Percentiles rank a stretch among this genome's conserved stretches.
These are phyloP conservation scores for Platycnemis pennipes DNA, from an alignment of 2,888 invertebrate genomes.

Conservation along the genomic window DNA sequence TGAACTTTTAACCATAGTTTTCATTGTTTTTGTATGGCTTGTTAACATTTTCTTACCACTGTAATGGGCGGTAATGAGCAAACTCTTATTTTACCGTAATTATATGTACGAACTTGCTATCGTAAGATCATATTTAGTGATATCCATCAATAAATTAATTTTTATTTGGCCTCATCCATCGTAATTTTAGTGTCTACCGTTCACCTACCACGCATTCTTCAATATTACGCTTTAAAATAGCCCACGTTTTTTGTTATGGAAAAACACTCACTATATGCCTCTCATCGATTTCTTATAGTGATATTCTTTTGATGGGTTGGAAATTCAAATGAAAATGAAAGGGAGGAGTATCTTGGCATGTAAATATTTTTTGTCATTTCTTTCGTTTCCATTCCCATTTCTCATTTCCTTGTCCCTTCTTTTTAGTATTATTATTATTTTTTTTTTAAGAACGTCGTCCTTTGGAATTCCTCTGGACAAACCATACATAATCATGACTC, in stretches of 20 bases:
- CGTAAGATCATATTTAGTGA: too few relatives aligned
- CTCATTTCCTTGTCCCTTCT: too few relatives aligned
- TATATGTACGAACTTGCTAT: too few relatives aligned
- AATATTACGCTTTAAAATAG: not conserved
- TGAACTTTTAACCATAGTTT: too few relatives aligned
- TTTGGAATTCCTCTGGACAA: slow-evolving; percentile 19
- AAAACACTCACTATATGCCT: not conserved
- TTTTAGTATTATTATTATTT: not conserved
- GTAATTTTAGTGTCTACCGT: too few relatives aligned
- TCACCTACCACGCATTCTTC: not conserved
- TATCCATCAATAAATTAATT: too few relatives aligned
- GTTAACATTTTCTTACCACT: too few relatives aligned
- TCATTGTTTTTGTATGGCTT: too few relatives aligned
- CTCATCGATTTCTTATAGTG: not conserved
- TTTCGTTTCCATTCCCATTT: slow-evolving; percentile 13
- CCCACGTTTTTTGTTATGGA: not conserved
- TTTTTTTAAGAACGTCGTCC: not conserved
- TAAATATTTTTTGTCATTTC: not conserved
- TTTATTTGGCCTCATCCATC: too few relatives aligned
- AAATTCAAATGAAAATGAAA: not conserved
- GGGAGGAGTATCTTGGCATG: not conserved
- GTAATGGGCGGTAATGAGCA: too few relatives aligned
- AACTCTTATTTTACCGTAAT: too few relatives aligned
- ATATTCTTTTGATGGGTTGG: slow-evolving; percentile 4
- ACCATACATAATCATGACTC: slow-evolving; percentile 55